phyloP scores from a whole-genome alignment of 2,797 vertebrate genomes.

The Chromobotia macracanthus region DNA sequence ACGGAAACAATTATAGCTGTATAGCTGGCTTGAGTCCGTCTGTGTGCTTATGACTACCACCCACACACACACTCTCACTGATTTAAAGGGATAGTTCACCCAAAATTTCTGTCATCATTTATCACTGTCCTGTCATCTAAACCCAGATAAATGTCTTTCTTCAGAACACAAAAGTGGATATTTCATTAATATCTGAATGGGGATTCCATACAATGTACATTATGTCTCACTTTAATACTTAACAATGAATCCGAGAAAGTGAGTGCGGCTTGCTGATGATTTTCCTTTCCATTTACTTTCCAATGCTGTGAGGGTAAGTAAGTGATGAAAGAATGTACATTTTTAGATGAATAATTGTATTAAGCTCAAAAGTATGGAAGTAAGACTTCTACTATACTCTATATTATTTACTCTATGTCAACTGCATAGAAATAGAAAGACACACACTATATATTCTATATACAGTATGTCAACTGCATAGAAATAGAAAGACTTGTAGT shows the following conservation, averaged over 20 bases:
- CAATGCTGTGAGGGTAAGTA: too few relatives aligned
- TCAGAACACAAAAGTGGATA: not conserved
- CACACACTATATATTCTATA: too few relatives aligned
- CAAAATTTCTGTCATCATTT: not conserved
- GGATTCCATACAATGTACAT: not conserved
- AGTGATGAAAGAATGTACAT: too few relatives aligned
- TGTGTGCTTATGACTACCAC: conserved; percentile 22
- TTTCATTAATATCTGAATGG: not conserved
- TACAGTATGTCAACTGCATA: not conserved
- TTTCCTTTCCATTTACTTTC: too few relatives aligned
- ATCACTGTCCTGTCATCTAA: not conserved
- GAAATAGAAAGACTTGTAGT: not conserved
- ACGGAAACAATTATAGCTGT: conserved; percentile 50
- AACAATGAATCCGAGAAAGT: not conserved
- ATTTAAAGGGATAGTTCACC: not conserved
- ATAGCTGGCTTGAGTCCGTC: conserved; percentile 24
- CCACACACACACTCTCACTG: conserved; percentile 14
- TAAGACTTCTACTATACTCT: too few relatives aligned
- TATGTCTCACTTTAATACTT: not conserved
- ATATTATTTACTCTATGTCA: too few relatives aligned
- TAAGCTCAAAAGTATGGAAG: too few relatives aligned
- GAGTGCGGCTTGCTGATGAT: too few relatives aligned
- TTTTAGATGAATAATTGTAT: too few relatives aligned
- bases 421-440: conserved; percentile 2
- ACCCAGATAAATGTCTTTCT: not conserved